A percentile compares a stretch with the other conserved stretches of the same genome.
Conservation (phyloP, 2,888 invertebrate species). For the Ochlodes sylvanus region DNA sequence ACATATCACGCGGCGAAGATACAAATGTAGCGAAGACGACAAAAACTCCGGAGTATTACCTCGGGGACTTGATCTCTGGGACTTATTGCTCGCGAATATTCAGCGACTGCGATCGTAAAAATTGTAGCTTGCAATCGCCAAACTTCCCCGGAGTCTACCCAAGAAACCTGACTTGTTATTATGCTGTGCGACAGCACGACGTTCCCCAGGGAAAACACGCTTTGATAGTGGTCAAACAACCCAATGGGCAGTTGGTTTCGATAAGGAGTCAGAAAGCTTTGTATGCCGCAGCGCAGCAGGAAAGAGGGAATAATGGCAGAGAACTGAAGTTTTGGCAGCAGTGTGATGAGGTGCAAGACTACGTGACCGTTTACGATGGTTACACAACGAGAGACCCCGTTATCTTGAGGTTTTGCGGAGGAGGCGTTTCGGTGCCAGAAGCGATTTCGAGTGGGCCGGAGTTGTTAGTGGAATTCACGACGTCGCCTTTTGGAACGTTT, state of each 20-base stretch:
- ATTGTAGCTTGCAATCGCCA: constrained; percentile 95
- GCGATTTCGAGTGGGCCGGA: constrained; percentile 95
- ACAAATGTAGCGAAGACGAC: constrained; percentile 70
- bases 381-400: constrained; percentile 95
- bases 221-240: constrained; percentile 93
- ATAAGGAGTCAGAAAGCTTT: constrained; percentile 91
- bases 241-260: constrained; percentile 93
- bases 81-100: constrained; percentile 97
- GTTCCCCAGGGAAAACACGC: constrained; percentile 95
- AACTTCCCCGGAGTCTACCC: constrained; percentile 97
- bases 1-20: constrained; percentile 78
- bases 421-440: constrained; percentile 93
- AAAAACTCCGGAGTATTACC: constrained; percentile 87
- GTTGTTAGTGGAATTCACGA: constrained; percentile 94
- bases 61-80: constrained; percentile 95
- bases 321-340: constrained; percentile 91
- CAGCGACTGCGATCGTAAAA: constrained; percentile 95
- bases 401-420: constrained; percentile 95
- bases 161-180: constrained; percentile 97
- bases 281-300: constrained; percentile 83
- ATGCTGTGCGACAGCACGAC: constrained; percentile 94
- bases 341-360: constrained; percentile 95
- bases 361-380: constrained; percentile 95
- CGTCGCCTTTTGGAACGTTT: constrained; percentile 95
- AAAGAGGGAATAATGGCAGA: constrained; percentile 84